Evolutionary conservation across 2,113 vertebrate genomes (phyloP).

Genomic region (Thoracochromis brauschi): DNA sequence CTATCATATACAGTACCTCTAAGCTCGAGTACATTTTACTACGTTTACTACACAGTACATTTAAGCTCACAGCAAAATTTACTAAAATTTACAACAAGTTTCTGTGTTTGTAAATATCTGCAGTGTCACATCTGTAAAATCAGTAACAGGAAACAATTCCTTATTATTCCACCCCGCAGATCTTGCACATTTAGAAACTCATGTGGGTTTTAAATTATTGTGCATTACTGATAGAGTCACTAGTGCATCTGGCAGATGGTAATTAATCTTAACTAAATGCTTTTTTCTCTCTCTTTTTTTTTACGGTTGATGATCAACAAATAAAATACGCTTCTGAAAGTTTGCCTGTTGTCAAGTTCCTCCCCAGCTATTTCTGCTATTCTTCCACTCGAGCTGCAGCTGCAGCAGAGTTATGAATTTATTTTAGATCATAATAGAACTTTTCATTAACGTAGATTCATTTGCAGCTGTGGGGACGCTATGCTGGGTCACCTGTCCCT

Average conservation of each 20-base stretch:
- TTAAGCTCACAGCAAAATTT: background rate
- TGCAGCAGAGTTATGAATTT: background rate
- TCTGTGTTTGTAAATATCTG: background rate
- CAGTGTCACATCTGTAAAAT: background rate
- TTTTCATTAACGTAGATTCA: background rate
- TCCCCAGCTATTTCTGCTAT: background rate
- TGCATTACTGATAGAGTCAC: background rate
- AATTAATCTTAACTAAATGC: conserved; percentile 6
- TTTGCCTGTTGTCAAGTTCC: background rate
- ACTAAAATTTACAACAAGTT: background rate
- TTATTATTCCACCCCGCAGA: background rate
- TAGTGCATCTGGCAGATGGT: background rate
- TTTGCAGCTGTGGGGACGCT: background rate
- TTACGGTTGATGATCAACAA: background rate
- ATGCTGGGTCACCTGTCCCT: background rate
- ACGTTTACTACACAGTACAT: background rate
- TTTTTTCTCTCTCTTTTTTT: background rate
- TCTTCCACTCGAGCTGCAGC: background rate
- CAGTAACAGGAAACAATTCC: background rate
- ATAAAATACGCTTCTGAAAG: background rate
- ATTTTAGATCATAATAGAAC: background rate
- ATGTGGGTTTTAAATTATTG: background rate
- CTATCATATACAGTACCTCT: background rate
- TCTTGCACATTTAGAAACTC: background rate
- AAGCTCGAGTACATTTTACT: background rate